A percentile compares a stretch with the other conserved stretches of the same genome.
These are phyloP conservation scores for Epinephelus coioides DNA, from an alignment of 2,797 vertebrate genomes.

Conservation along the genomic window DNA sequence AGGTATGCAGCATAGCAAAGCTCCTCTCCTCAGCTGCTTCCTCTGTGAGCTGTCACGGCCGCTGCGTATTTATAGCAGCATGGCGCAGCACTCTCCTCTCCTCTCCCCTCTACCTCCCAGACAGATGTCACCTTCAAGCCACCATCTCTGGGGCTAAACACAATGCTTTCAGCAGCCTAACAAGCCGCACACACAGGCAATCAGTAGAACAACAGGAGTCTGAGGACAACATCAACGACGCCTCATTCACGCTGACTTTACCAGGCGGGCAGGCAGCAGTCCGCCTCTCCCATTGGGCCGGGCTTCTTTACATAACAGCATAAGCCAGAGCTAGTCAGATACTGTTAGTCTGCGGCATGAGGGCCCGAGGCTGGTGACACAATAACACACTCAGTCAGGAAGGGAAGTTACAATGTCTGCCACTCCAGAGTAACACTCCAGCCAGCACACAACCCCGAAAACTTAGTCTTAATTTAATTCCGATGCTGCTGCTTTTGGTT, in stretches of 20 bases:
- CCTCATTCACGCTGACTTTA: slow-evolving; percentile 64
- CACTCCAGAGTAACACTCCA: slow-evolving; percentile 57
- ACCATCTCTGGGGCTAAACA: slow-evolving; percentile 81
- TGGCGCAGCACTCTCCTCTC: slow-evolving; percentile 62
- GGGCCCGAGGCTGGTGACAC: slow-evolving; percentile 55
- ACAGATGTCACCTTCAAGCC: slow-evolving; percentile 87
- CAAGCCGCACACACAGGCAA: slow-evolving; percentile 69
- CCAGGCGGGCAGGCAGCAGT: slow-evolving; percentile 42
- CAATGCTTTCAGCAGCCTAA: slow-evolving; percentile 74
- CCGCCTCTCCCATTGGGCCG: slow-evolving; percentile 42
- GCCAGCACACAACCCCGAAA: slow-evolving; percentile 49
- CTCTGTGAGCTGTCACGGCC: slow-evolving; percentile 83
- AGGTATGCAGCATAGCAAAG: slow-evolving; percentile 83
- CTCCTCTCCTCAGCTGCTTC: slow-evolving; percentile 87
- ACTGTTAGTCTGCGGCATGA: slow-evolving; percentile 54
- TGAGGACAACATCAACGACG: slow-evolving; percentile 70
- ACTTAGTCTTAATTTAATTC: slow-evolving; percentile 59
- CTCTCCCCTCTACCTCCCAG: slow-evolving; percentile 73
- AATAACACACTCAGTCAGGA: slow-evolving; percentile 55
- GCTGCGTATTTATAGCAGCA: slow-evolving; percentile 85
- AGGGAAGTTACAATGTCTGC: slow-evolving; percentile 57
- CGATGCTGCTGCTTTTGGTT: slow-evolving; percentile 55
- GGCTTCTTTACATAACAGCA: slow-evolving; percentile 67
- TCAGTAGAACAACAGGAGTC: slow-evolving; percentile 72
- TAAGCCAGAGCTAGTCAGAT: slow-evolving; percentile 52